phyloP scores from a whole-genome alignment of 2,113 vertebrate species.

The Brachyhypopomus occidentalis region DNA sequence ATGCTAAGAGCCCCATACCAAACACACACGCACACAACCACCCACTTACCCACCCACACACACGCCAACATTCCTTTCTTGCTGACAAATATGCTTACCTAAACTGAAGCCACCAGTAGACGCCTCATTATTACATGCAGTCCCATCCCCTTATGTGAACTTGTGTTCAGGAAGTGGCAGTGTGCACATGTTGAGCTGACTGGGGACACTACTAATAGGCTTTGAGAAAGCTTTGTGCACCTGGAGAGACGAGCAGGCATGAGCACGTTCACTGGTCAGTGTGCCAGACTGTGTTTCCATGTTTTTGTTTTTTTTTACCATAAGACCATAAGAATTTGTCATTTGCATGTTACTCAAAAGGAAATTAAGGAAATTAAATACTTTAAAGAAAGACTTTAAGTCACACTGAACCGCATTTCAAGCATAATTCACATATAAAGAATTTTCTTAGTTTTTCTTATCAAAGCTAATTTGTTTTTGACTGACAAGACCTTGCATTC shows the following conservation, averaged over 20 bases:
- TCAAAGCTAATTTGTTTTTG: too few relatives aligned
- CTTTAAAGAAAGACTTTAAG: too few relatives aligned
- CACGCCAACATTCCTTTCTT: constrained; percentile 15
- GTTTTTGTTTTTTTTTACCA: too few relatives aligned
- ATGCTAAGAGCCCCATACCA: neutral
- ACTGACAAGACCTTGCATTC: too few relatives aligned
- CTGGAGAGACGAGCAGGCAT: constrained; percentile 24
- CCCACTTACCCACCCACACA: neutral
- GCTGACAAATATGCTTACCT: constrained; percentile 6
- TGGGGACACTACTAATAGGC: constrained; percentile 4
- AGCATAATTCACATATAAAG: too few relatives aligned
- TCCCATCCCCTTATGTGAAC: neutral
- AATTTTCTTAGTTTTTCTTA: too few relatives aligned
- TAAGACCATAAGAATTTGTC: too few relatives aligned
- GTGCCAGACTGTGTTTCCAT: constrained; percentile 24
- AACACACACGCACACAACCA: neutral
- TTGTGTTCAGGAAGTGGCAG: neutral
- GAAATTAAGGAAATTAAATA: too few relatives aligned
- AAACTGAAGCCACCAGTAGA: constrained; percentile 23
- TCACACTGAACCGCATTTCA: too few relatives aligned
- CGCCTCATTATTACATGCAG: constrained; percentile 27
- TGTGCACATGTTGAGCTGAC: neutral
- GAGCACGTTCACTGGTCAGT: constrained; percentile 25
- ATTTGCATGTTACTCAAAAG: too few relatives aligned
- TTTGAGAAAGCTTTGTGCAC: constrained; percentile 2